Evolutionary conservation across 2,797 vertebrate species (phyloP).

Genomic region (Simalia tracyae): DNA sequence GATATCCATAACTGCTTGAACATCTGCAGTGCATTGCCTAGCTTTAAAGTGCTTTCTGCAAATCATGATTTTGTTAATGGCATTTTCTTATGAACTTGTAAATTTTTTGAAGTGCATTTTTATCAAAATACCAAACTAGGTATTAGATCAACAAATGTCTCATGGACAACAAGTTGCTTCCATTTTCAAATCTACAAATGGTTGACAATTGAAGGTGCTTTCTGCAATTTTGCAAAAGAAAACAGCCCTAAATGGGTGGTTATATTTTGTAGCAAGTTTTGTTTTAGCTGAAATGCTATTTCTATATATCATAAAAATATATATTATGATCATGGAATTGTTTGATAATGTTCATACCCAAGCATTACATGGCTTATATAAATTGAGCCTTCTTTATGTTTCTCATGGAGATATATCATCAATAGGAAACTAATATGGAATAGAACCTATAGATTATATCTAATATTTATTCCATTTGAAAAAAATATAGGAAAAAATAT

Average conservation of each 20-base stretch:
- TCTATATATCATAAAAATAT: constrained; percentile 2
- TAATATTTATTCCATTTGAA: constrained; percentile 68
- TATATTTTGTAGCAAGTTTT: constrained; percentile 30
- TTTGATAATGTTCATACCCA: constrained; percentile 45
- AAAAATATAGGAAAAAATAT: constrained; percentile 52
- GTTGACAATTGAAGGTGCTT: not conserved
- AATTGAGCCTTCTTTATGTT: constrained; percentile 59
- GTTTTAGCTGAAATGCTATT: constrained; percentile 38
- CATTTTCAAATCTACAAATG: constrained; percentile 10
- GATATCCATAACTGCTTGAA: not conserved
- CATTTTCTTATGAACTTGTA: constrained; percentile 21
- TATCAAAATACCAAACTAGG: not conserved
- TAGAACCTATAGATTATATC: constrained; percentile 65
- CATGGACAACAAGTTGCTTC: not conserved
- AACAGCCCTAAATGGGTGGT: not conserved
- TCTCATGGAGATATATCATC: constrained; percentile 63
- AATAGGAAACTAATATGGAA: constrained; percentile 57
- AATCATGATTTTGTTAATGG: constrained; percentile 27
- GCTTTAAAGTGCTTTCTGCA: not conserved
- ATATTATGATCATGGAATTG: constrained; percentile 43
- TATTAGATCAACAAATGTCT: not conserved
- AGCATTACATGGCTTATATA: constrained; percentile 30
- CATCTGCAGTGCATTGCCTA: not conserved
- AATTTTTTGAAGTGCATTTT: constrained; percentile 11
- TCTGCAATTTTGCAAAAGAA: not conserved